A percentile compares a stretch with the other conserved stretches of the same genome.
phyloP scores from a whole-genome alignment of 2,797 vertebrate species.

The Rhinichthys osculus region DNA sequence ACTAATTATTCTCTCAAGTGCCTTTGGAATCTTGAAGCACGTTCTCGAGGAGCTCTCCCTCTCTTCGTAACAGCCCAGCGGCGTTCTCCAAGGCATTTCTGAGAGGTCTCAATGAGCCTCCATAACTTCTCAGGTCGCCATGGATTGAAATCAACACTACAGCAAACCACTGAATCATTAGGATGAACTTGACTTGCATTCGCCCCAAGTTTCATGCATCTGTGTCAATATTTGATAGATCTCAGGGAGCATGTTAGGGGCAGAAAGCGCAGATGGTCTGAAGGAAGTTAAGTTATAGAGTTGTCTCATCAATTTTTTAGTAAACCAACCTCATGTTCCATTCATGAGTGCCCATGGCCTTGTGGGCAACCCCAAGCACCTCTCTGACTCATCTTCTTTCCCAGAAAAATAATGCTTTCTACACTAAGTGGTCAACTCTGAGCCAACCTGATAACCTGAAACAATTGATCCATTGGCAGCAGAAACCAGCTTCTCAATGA shows the following conservation, averaged over 20 bases:
- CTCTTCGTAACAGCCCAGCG: not conserved
- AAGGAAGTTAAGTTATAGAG: constrained; percentile 49
- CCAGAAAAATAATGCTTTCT: constrained; percentile 20
- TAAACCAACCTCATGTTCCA: constrained; percentile 47
- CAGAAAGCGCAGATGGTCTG: constrained; percentile 38
- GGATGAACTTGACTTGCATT: constrained; percentile 16
- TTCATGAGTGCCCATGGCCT: constrained; percentile 42
- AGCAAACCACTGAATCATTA: constrained; percentile 27
- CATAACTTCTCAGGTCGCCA: constrained; percentile 6
- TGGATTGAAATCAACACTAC: not conserved
- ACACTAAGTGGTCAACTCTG: constrained; percentile 20
- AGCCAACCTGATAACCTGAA: constrained; percentile 17
- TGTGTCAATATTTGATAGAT: constrained; percentile 45
- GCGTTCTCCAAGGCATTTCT: constrained; percentile 27
- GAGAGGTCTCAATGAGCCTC: constrained; percentile 18
- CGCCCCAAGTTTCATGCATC: not conserved
- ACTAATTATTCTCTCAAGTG: constrained; percentile 49
- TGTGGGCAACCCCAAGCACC: constrained; percentile 36
- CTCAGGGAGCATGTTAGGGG: constrained; percentile 17
- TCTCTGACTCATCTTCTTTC: constrained; percentile 36
- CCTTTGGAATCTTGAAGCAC: constrained; percentile 12
- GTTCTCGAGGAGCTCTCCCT: constrained; percentile 7
- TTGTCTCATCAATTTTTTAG: constrained; percentile 47
- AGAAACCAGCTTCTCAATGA: not conserved
- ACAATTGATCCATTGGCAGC: not conserved